phyloP scores from a whole-genome alignment of 1,140 invertebrate genomes.

The Charaxes varanes region DNA sequence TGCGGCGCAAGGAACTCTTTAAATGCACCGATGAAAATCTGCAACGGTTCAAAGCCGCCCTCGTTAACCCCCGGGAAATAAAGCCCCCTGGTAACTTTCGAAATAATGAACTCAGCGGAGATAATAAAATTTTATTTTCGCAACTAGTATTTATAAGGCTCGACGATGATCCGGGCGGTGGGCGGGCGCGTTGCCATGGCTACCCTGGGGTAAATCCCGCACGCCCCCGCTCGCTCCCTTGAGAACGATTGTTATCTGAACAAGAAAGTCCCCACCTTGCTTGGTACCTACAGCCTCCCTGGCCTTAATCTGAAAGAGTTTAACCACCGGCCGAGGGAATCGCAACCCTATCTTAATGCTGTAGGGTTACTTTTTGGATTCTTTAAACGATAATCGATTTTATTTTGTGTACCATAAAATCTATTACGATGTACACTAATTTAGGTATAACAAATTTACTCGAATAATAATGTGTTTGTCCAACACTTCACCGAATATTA shows the following conservation, averaged over 20 bases:
- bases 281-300: constrained; percentile 51
- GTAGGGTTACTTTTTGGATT: constrained; percentile 14
- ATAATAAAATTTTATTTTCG: constrained; percentile 71
- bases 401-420: background rate
- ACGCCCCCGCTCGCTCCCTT: constrained; percentile 60
- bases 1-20: background rate
- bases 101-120: constrained; percentile 60
- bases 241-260: constrained; percentile 60
- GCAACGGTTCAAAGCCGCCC: constrained; percentile 33
- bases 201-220: constrained; percentile 47
- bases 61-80: constrained; percentile 45
- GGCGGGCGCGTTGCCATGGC: constrained; percentile 52
- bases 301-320: constrained; percentile 62
- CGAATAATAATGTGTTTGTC: too few relatives aligned
- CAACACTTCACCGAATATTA: too few relatives aligned
- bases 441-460: too few relatives aligned
- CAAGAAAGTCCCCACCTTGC: constrained; percentile 58
- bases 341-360: constrained; percentile 12
- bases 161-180: constrained; percentile 53
- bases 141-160: constrained; percentile 58
- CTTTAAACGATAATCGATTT: constrained; percentile 15
- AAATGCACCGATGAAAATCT: constrained; percentile 31
- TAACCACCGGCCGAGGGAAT: constrained; percentile 24
- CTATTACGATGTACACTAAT: constrained; percentile 5
- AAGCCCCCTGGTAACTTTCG: constrained; percentile 42